A percentile compares a stretch with the other conserved stretches of the same genome.
phyloP scores from a whole-genome alignment of 2,113 vertebrate species.

The Cinclus mexicanus region DNA sequence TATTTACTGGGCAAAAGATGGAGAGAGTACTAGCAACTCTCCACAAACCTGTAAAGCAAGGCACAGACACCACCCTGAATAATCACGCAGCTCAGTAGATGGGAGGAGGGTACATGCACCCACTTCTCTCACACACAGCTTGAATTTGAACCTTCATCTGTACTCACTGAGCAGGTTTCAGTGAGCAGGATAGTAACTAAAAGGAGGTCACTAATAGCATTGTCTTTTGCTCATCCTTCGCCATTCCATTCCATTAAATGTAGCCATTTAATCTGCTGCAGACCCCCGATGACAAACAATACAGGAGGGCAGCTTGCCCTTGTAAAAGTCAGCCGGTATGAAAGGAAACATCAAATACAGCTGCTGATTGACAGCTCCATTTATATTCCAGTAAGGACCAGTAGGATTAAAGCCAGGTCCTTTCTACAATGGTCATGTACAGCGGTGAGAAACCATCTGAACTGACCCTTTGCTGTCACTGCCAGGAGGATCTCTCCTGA shows the following conservation, averaged over 20 bases:
- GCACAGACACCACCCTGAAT: background rate
- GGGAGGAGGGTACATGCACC: background rate
- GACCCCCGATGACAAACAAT: background rate
- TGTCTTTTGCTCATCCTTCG: background rate
- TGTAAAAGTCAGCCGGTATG: background rate
- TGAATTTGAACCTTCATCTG: background rate
- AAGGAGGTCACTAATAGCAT: background rate
- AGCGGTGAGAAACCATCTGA: accelerated
- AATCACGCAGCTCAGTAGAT: background rate
- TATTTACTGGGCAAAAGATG: background rate
- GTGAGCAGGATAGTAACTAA: background rate
- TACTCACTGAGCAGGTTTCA: background rate
- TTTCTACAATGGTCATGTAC: background rate
- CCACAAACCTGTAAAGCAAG: background rate
- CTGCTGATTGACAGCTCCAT: background rate
- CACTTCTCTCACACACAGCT: background rate
- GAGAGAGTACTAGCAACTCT: background rate
- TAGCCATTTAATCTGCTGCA: background rate
- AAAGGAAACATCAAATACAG: background rate
- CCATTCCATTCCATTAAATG: background rate
- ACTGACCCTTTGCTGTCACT: background rate
- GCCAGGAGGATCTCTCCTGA: background rate
- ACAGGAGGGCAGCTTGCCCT: background rate
- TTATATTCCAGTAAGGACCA: background rate
- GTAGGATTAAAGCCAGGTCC: background rate